These are phyloP conservation scores for Zaprionus ghesquierei DNA, from an alignment of 1,140 invertebrate genomes.

Conservation along the genomic window DNA sequence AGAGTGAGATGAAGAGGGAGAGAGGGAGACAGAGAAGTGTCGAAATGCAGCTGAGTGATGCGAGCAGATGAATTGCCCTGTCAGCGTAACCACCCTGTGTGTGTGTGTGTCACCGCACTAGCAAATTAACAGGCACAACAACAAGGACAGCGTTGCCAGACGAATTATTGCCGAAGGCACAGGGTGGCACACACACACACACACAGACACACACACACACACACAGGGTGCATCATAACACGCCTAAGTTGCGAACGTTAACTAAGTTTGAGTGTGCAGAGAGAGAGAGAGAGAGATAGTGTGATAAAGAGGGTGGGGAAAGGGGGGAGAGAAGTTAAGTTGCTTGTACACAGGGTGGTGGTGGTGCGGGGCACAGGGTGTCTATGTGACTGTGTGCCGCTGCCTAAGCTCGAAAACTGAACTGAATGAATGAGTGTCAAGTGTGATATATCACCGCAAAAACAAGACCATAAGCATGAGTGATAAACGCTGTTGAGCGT, in stretches of 20 bases:
- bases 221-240: neutral
- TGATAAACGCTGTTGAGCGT: slow-evolving; percentile 80
- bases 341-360: too few species aligned
- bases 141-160: slow-evolving; percentile 4
- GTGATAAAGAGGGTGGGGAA: too few species aligned
- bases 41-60: slow-evolving; percentile 50
- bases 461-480: slow-evolving; percentile 81
- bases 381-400: slow-evolving; percentile 39
- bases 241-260: neutral
- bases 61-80: slow-evolving; percentile 37
- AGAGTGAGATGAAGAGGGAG: neutral
- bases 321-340: too few species aligned
- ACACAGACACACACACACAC: neutral
- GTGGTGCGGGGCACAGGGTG: neutral
- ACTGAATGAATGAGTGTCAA: slow-evolving; percentile 82
- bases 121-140: slow-evolving; percentile 55
- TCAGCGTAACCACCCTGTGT: slow-evolving; percentile 6
- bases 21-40: slow-evolving; percentile 49
- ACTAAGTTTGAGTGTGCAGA: neutral
- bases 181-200: neutral
- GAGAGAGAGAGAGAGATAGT: neutral
- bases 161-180: neutral
- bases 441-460: slow-evolving; percentile 82
- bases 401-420: slow-evolving; percentile 39
- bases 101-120: neutral